These are phyloP conservation scores for Merluccius polli DNA, from an alignment of 2,797 vertebrate species.

Conservation along the genomic window DNA sequence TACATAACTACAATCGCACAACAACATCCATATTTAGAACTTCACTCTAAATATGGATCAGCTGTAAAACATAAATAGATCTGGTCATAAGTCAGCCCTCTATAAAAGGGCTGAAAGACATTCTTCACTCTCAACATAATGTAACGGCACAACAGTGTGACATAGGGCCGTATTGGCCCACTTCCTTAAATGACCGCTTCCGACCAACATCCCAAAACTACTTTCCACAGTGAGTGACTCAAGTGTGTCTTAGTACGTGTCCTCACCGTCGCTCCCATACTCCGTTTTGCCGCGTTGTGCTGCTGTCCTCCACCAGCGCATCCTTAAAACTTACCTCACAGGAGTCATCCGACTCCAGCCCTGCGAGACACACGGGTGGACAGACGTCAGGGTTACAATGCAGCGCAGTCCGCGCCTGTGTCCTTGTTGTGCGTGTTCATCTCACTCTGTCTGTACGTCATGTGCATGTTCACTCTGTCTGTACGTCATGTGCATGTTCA, in stretches of 20 bases:
- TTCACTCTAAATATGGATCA: neutral
- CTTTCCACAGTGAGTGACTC: conserved; percentile 11
- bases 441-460: too few species aligned
- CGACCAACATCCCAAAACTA: neutral
- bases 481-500: too few species aligned
- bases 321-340: conserved; percentile 85
- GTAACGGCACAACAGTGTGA: neutral
- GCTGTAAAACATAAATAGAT: neutral
- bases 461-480: too few species aligned
- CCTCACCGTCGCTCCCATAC: conserved; percentile 83
- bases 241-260: neutral
- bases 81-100: neutral
- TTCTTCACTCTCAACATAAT: neutral
- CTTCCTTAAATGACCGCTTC: neutral
- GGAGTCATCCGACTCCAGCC: conserved; percentile 94
- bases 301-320: conserved; percentile 71
- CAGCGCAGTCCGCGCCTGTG: neutral
- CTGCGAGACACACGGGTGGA: conserved; percentile 54
- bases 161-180: neutral
- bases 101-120: neutral
- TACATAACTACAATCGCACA: neutral
- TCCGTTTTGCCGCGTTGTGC: conserved; percentile 79
- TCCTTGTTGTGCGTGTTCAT: neutral
- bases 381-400: neutral
- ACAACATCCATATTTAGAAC: neutral